Evolutionary conservation across 2,888 invertebrate species (phyloP).

Genomic region (Heliconius hortense): DNA sequence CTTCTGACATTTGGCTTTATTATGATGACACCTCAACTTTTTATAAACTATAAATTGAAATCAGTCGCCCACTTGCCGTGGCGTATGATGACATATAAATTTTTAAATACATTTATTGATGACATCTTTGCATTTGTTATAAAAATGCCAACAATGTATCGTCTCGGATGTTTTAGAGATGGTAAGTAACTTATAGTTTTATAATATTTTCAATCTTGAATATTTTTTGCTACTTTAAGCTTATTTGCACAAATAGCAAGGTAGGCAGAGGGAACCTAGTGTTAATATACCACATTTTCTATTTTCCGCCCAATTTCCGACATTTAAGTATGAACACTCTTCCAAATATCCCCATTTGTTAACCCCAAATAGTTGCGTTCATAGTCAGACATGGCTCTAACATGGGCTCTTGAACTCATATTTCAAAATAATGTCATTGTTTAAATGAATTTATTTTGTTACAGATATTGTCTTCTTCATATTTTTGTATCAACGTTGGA

Average conservation of each 20-base stretch:
- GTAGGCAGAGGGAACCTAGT: no score
- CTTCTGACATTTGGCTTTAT: slow-evolving; percentile 99
- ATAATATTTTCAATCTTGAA: not conserved
- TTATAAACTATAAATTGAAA: slow-evolving; percentile 99
- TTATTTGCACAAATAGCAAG: no score
- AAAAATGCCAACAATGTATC: slow-evolving; percentile 99
- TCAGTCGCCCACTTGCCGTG: slow-evolving; percentile 99
- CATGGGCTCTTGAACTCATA: not conserved
- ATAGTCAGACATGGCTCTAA: not conserved
- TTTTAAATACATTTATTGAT: slow-evolving; percentile 99
- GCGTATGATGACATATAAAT: slow-evolving; percentile 99
- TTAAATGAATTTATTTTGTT: slow-evolving; percentile 51
- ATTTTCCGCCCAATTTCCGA: no score
- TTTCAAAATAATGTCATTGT: not conserved
- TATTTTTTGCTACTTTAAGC: not conserved
- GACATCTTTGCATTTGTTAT: slow-evolving; percentile 99
- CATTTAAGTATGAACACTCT: not conserved
- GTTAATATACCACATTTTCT: not conserved
- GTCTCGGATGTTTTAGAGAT: slow-evolving; percentile 98
- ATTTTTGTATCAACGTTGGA: slow-evolving; percentile 99
- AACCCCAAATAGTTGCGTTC: not conserved
- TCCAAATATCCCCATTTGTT: not conserved
- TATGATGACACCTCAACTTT: slow-evolving; percentile 99
- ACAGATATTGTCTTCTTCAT: slow-evolving; percentile 98
- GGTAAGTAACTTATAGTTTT: slow-evolving; percentile 77